A percentile compares a stretch with the other conserved stretches of the same genome.
phyloP scores from a whole-genome alignment of 2,113 vertebrate genomes.

The Poecilia latipinna region DNA sequence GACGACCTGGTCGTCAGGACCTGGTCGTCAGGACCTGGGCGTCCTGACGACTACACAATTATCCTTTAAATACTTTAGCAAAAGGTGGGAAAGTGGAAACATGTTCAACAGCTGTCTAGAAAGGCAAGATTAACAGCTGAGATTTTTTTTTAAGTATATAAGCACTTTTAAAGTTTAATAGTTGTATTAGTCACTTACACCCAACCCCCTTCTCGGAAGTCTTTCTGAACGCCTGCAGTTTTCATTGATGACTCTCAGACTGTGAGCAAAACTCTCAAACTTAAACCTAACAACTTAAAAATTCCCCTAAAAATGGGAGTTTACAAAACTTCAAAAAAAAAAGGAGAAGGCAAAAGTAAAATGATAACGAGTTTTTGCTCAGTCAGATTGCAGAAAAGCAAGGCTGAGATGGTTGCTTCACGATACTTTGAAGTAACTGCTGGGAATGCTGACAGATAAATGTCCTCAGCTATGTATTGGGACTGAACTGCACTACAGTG shows the following conservation, averaged over 20 bases:
- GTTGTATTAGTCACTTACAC: not conserved
- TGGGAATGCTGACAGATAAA: not conserved
- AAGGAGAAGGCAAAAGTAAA: not conserved
- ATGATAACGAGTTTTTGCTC: too few relatives aligned
- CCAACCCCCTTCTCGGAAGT: conserved; percentile 8
- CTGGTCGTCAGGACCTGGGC: too few relatives aligned
- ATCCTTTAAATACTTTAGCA: not conserved
- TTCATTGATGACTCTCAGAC: not conserved
- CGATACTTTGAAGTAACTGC: not conserved
- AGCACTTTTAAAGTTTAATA: not conserved
- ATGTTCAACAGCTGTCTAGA: not conserved
- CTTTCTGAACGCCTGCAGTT: not conserved
- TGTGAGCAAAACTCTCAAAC: not conserved
- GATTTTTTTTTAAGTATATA: not conserved
- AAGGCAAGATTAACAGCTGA: not conserved
- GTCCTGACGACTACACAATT: not conserved
- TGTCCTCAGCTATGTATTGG: not conserved
- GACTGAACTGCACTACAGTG: not conserved
- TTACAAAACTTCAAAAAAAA: not conserved
- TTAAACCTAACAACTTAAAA: not conserved
- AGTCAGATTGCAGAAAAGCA: not conserved
- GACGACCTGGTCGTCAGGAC: too few relatives aligned
- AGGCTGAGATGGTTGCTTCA: not conserved
- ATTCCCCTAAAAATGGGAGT: not conserved
- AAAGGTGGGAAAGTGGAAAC: not conserved